phyloP scores from a whole-genome alignment of 2,888 invertebrate species.

The Eupithecia subumbrata region DNA sequence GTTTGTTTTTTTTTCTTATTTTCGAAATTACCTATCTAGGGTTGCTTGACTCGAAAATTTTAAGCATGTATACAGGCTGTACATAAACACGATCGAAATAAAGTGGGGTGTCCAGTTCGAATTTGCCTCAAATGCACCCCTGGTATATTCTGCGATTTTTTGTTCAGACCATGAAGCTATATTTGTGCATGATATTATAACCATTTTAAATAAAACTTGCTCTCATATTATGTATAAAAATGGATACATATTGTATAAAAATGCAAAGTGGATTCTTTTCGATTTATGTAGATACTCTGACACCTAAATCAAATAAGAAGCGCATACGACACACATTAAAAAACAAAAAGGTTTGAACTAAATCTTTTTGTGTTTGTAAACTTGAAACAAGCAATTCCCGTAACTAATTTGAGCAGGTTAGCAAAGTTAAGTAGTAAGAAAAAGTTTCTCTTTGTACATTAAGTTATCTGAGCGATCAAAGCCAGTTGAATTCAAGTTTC shows the following conservation, averaged over 20 bases:
- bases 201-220: no score
- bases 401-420: constrained; percentile 15
- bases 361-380: neutral
- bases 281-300: neutral
- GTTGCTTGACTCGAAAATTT: no score
- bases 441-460: constrained; percentile 32
- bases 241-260: neutral
- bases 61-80: no score
- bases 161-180: no score
- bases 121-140: no score
- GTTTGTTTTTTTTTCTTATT: neutral
- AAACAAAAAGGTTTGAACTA: neutral
- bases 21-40: no score
- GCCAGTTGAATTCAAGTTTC: constrained; percentile 52
- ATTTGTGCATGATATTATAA: no score
- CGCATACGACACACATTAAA: neutral
- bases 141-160: no score
- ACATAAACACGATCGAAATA: no score
- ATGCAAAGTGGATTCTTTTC: no score
- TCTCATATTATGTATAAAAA: neutral
- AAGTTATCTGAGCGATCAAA: constrained; percentile 52
- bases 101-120: no score
- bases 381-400: constrained; percentile 8
- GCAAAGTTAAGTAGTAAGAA: neutral
- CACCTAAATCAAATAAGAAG: neutral